Base-by-base conservation (phyloP, 1,140 invertebrate genomes). In the Sitobion miscanthi region DNA sequence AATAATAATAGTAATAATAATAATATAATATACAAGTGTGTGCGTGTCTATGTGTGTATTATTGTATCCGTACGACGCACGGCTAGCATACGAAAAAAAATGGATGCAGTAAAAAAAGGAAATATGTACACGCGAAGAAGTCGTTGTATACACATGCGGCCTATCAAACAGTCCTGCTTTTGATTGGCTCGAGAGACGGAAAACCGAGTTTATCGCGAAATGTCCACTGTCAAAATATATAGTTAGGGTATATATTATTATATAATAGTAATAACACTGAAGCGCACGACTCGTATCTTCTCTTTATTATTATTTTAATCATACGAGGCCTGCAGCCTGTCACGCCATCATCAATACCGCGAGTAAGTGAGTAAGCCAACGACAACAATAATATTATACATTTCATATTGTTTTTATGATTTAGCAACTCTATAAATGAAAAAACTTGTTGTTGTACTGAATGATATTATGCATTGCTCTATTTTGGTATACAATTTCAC, bases 1-100 rank as follows among this genome's bases (percentile, higher is more conserved):
- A 90, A 90, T 90, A 90, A 90, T 90, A 90, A 47, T 49, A 83
- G 38, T 69, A 90, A 90, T 90, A 90, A 90, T 90, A 90, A 90
- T 90, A 90, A 47, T 49, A 83, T 49, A 90, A 90, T 45, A 69
- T 62, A 62, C 35, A 62, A 57, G 52, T 57, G 54, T 38, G 52
- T 45, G 85, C 42, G 85, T 86, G 45, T 17, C 23, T 49, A 90
- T 57, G 47, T 90, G 17, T 42, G 20, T 62, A 21, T 45, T 42
- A 45, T 69, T 47, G 25, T 90, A 35, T 90, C 8, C 38, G 90
- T 35, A 38, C 77, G 20, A 2, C 6, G 35, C 21, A 38, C 21
- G 42, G 42, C 42, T 42, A 52, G 90, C 23, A 9, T 21, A 91
- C 42, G 21, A 82, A 47, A 47, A 82, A 83, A 83, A 91, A 91